phyloP scores from a whole-genome alignment of 2,888 invertebrate genomes.

The Acrobasis repandana region DNA sequence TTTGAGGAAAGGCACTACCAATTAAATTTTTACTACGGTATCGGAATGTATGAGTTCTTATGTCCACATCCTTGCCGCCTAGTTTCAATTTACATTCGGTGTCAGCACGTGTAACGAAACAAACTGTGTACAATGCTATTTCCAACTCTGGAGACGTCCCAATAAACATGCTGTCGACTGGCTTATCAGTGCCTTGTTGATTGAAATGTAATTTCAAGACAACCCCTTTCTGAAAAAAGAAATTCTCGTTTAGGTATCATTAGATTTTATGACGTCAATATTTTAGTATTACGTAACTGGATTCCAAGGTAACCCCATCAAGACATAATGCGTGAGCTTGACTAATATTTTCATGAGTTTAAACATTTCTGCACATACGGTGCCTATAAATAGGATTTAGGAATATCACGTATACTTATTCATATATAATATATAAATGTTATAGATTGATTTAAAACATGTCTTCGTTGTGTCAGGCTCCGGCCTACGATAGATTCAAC shows the following conservation, averaged over 20 bases:
- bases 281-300: no score
- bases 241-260: background rate
- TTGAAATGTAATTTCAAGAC: conserved; percentile 88
- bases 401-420: no score
- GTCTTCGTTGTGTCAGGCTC: no score
- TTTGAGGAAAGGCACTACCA: conserved; percentile 92
- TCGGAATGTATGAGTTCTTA: conserved; percentile 88
- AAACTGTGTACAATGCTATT: conserved; percentile 94
- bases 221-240: conserved; percentile 87
- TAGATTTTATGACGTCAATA: no score
- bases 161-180: conserved; percentile 89
- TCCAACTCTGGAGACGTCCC: conserved; percentile 96
- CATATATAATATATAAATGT: no score
- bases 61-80: conserved; percentile 86
- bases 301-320: no score
- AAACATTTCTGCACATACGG: no score
- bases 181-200: conserved; percentile 88
- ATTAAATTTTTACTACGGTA: conserved; percentile 90
- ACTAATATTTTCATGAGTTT: no score
- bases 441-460: no score
- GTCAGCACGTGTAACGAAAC: conserved; percentile 90
- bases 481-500: no score
- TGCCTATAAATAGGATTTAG: no score
- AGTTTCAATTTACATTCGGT: conserved; percentile 88
- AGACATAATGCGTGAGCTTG: no score